Percentiles rank a stretch among this genome's conserved stretches.
phyloP scores from a whole-genome alignment of 2,113 vertebrate species.

The Callorhinus ursinus region DNA sequence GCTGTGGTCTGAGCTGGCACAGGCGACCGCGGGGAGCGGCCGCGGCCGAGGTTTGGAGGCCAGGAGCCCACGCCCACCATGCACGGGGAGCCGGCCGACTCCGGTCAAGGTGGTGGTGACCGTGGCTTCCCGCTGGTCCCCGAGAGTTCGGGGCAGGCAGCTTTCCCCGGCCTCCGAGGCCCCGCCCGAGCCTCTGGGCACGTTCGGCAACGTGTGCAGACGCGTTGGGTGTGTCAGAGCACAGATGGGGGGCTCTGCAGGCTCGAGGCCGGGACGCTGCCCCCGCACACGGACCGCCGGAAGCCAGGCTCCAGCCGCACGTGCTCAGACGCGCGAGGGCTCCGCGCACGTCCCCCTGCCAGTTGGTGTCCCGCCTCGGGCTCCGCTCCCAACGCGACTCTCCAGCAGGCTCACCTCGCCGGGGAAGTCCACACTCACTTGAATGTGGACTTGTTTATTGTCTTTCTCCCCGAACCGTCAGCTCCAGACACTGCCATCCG shows the following conservation, averaged over 20 bases:
- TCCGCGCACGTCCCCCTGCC: no score
- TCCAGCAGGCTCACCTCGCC: no score
- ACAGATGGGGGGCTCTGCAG: background rate
- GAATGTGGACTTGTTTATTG: background rate
- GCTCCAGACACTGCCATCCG: background rate
- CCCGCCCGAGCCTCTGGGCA: background rate
- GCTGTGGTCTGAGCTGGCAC: background rate
- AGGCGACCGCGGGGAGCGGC: background rate
- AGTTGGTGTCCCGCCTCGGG: no score
- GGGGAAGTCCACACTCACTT: no score
- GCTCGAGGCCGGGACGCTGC: background rate
- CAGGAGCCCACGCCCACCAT: no score
- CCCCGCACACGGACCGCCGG: rapidly evolving
- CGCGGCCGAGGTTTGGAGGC: background rate
- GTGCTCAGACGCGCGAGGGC: no score
- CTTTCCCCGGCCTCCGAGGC: background rate
- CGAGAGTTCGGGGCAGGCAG: background rate
- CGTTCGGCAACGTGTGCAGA: background rate
- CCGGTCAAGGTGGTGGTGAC: background rate
- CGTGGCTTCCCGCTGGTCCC: no score
- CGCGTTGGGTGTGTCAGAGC: background rate
- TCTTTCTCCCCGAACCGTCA: background rate
- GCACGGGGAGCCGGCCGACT: background rate
- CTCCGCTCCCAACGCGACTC: no score
- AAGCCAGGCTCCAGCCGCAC: background rate